Evolutionary conservation across 2,888 invertebrate species (phyloP), one percentile per base, ranked within the genome.

Genomic region (Dolichomitus sp.): DNA sequence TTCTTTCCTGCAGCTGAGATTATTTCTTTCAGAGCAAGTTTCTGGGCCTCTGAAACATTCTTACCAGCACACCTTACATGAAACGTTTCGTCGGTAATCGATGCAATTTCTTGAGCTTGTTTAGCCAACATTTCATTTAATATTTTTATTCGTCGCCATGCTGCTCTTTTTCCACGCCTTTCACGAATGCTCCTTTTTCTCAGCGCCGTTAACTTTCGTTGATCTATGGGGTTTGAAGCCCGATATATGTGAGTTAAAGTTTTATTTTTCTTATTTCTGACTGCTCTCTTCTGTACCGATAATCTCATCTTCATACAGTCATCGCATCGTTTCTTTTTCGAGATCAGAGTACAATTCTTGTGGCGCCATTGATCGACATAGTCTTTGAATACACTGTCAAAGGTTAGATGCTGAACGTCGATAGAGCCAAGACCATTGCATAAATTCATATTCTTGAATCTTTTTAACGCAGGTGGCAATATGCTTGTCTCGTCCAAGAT

Each of bases 301-400:
- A 30, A 30, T 30, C 30, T 30, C 30, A 30, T 4, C 30, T 2
- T 30, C 30, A 2, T 30, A 30, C 30, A 30, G 30, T 30, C 30
- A 30, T 30, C 30, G 30, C 30, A 30, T 30, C 30, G 30, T 48
- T 48, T 48, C 17, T 48, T 48, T 48, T 48, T 48, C 48, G 48
- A n/a, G 14, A 48, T n/a, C 17, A 48, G 17, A n/a, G 14, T 48
- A 17, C 48, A 48, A 17, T 48, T 48, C n/a, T 14, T 48, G 48
- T 48, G 48, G 17, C 17, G 48, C 14, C 17, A 48, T 14, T 17
- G 48, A 48, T 48, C 48, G 17, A 48, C 48, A 17, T 48, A 48
- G 48, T 48, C 48, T 17, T 48, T 48, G 48, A 48, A 48, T 14
- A n/a, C 48, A 48, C n/a, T 48, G 17, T 48, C 48, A n/a, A 48